Base-by-base conservation (phyloP, 30 jellyfish, hydroid and myxozoan genomes). In the Clytia hemisphaerica region DNA sequence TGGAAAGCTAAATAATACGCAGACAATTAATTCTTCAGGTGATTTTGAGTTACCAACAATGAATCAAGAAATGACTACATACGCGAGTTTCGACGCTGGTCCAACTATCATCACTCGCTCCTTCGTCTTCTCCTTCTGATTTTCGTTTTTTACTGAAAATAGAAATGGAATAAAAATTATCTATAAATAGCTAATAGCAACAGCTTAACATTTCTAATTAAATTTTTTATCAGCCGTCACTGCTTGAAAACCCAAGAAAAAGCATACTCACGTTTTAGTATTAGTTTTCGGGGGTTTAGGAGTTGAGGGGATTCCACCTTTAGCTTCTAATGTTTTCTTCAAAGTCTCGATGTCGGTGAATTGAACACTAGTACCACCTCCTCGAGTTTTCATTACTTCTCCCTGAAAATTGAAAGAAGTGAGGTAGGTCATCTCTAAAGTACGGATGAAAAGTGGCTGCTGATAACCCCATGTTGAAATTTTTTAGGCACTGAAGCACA, bases 281-380 rank as follows among this genome's bases (percentile, higher is more conserved):
- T 61, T 72, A 7, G 51, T 77, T 27, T 64, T 83, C 21, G 92
- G 51, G 12, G 85, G 59, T 19, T 76, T 85, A 12, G 95, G 71
- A 3, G 92, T 75, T 19, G 78, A 42, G 18, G 33, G 37, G 28
- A 58, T 44, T 4, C 71, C 83, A 6, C 79, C 81, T 48, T 77
- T 72, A 10, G 50, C 83, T 62, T 61, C 93, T 12, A 64, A 64
- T 45, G 88, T 54, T 40, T 80, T 88, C 60, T 80, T 88, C 69
- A 88, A 46, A 24, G 84, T 79, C 67, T 88, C 97, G 26, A 88
- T 77, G 45, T 88, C 97, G 15, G 97, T 88, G 58, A 88, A 88
- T 55, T 88, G 97, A 6, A 88, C 97, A 32, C 97, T 88, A 70
- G 93, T 93, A 6, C 97, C 97, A 37, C 97, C 97, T 1, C 95